Percentiles rank a stretch among this genome's conserved stretches.
Conservation (phyloP, 1,140 invertebrate species). For the Mamestra configurata region DNA sequence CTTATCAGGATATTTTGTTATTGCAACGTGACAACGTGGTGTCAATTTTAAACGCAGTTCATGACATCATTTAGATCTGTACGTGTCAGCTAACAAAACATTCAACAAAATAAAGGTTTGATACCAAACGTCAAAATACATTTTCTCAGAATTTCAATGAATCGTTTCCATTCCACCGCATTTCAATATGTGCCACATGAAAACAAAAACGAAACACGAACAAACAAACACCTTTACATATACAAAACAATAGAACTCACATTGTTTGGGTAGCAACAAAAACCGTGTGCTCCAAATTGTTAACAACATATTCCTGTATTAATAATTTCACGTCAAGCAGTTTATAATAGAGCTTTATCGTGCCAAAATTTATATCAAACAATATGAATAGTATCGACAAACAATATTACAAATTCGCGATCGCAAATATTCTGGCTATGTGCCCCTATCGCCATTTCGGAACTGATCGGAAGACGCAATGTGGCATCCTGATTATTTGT, state of each 20-base stretch:
- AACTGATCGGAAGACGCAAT: conserved; percentile 27
- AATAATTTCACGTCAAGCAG: conserved; percentile 27
- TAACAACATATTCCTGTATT: background rate
- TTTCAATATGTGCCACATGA: background rate
- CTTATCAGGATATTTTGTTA: too few relatives aligned
- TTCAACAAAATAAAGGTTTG: too few relatives aligned
- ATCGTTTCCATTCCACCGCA: background rate
- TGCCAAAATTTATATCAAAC: conserved; percentile 2
- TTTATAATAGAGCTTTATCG: conserved; percentile 23
- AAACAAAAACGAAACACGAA: background rate
- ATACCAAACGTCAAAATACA: background rate
- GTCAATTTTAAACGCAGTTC: too few relatives aligned
- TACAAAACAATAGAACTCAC: conserved; percentile 9
- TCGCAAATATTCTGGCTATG: conserved; percentile 39
- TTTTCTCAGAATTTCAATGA: background rate
- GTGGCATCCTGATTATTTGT: conserved; percentile 34
- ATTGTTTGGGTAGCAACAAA: background rate
- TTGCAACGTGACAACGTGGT: too few relatives aligned
- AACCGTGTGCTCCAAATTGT: background rate
- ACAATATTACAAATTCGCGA: conserved; percentile 39
- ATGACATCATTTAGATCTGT: too few relatives aligned
- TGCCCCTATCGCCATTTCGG: conserved; percentile 28
- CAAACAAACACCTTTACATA: background rate
- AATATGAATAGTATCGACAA: conserved; percentile 14
- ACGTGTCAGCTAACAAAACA: background rate